Base-by-base conservation (phyloP, 2,797 vertebrate genomes). In the Danio kyathit region DNA sequence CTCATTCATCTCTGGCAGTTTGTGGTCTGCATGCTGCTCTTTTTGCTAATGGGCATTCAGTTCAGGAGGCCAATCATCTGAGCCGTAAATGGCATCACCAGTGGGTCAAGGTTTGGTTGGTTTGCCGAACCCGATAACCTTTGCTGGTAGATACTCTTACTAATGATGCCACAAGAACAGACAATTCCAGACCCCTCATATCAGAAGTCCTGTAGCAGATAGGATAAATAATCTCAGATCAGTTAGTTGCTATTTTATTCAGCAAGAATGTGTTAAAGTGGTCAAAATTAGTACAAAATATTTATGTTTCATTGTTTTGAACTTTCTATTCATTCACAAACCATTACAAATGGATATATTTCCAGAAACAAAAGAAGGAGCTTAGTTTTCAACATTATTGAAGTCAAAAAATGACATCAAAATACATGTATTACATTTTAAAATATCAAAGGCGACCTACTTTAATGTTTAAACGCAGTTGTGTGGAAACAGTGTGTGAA, bases 31-130 rank as follows among this genome's bases (percentile, higher is more conserved):
- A 40, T 40, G 48, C 66, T n/a, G 21, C 48, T 16, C 16, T 52
- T 14, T 52, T 70, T 29, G 3, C 21, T 70, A 70, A 70, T 52
- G 14, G 66, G 9, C 21, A 70, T 16, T 70, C 9, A 52, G 66
- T 52, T 70, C 66, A 52, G 48, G 5, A 52, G 66, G 49, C 16
- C 49, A 70, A 12, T 52, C 67, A 52, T 70, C 29, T 70, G 3
- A 70, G 9, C 29, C 1, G 1, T 52, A n/a, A 52, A 70, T 40
- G 67, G 29, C 29, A 69, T 52, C 48, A 7, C 29, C 48, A 2
- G 52, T 14, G 48, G 67, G 51, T 61, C 48, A 70, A 38, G 48
- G 29, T 52, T 52, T 52, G 29, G 14, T 29, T 52, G 48, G 48
- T 52, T 52, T 40, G 66, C 66, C n/a, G 14, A 14, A 51, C 21